Percentiles rank a stretch among this genome's conserved stretches.
These are phyloP conservation scores for Furcula furcula DNA, from an alignment of 2,888 invertebrate species.

Conservation along the genomic window DNA sequence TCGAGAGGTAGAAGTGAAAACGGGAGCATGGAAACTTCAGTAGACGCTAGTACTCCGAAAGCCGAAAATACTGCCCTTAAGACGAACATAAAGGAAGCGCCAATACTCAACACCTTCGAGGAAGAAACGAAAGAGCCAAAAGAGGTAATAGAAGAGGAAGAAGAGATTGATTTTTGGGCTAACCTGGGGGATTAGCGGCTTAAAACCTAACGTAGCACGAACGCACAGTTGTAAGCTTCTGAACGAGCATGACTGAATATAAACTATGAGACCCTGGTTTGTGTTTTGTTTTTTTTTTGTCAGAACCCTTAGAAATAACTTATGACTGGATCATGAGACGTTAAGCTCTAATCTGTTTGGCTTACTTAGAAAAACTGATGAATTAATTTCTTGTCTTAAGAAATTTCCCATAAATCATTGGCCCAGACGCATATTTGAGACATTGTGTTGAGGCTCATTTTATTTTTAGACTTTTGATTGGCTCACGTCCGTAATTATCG, in stretches of 20 bases:
- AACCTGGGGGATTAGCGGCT: conserved; percentile 65
- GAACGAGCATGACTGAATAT: conserved; percentile 74
- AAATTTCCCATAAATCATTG: conserved; percentile 8
- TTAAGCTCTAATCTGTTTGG: conserved; percentile 59
- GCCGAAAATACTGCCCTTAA: conserved; percentile 36
- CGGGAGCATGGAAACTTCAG: conserved; percentile 52
- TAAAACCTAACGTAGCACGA: conserved; percentile 50
- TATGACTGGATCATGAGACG: conserved; percentile 42
- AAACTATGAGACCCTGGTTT: conserved; percentile 61
- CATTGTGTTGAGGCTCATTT: conserved; percentile 12
- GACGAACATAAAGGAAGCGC: conserved; percentile 48
- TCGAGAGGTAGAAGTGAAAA: conserved; percentile 63
- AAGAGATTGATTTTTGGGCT: conserved; percentile 70
- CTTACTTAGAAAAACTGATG: conserved; percentile 35
- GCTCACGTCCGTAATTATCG: conserved; percentile 10
- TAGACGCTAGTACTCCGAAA: too few relatives aligned
- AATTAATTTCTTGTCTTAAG: conserved; percentile 6
- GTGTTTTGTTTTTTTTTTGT: conserved; percentile 60
- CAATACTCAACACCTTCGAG: conserved; percentile 67
- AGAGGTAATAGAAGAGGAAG: conserved; percentile 71
- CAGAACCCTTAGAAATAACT: conserved; percentile 35
- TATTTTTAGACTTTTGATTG: conserved; percentile 19
- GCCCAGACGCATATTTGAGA: conserved; percentile 13
- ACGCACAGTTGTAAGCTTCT: conserved; percentile 54
- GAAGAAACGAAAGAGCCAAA: conserved; percentile 60